phyloP scores from a whole-genome alignment of 2,888 invertebrate genomes.

The Sphaerophoria taeniata region DNA sequence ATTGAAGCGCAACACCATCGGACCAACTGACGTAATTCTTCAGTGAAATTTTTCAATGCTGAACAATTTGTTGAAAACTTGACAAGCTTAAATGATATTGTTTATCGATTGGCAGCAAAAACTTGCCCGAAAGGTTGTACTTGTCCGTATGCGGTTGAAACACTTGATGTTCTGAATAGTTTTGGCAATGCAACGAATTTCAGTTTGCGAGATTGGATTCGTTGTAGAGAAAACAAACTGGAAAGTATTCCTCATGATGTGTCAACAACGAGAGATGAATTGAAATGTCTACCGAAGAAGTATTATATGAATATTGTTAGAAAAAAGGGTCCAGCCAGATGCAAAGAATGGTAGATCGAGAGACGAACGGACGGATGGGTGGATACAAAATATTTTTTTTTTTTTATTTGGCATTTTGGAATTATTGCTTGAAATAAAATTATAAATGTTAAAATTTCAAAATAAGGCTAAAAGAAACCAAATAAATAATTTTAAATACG shows the following conservation, averaged over 20 bases:
- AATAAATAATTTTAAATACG: too few species aligned
- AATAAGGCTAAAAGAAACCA: too few species aligned
- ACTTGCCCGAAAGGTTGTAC: slow-evolving; percentile 12
- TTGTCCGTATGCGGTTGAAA: neutral
- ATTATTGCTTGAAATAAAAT: too few species aligned
- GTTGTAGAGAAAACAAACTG: slow-evolving; percentile 33
- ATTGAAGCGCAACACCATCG: slow-evolving; percentile 72
- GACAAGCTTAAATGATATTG: slow-evolving; percentile 74
- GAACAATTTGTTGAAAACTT: slow-evolving; percentile 74
- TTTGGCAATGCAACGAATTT: slow-evolving; percentile 75
- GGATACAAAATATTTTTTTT: too few species aligned
- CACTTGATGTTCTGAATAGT: slow-evolving; percentile 68
- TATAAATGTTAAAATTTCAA: too few species aligned
- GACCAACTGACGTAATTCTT: slow-evolving; percentile 55
- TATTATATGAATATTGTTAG: too few species aligned
- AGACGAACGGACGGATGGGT: too few species aligned
- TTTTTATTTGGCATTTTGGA: too few species aligned
- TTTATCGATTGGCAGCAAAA: slow-evolving; percentile 68
- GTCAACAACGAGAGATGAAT: slow-evolving; percentile 53
- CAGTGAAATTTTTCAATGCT: slow-evolving; percentile 71
- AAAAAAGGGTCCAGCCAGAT: too few species aligned
- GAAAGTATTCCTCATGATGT: slow-evolving; percentile 56
- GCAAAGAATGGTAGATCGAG: too few species aligned
- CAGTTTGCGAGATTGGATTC: slow-evolving; percentile 62
- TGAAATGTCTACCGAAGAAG: slow-evolving; percentile 39